Evolutionary conservation across 2,797 vertebrate species (phyloP).

Genomic region (Melanotaenia parkinsoni): DNA sequence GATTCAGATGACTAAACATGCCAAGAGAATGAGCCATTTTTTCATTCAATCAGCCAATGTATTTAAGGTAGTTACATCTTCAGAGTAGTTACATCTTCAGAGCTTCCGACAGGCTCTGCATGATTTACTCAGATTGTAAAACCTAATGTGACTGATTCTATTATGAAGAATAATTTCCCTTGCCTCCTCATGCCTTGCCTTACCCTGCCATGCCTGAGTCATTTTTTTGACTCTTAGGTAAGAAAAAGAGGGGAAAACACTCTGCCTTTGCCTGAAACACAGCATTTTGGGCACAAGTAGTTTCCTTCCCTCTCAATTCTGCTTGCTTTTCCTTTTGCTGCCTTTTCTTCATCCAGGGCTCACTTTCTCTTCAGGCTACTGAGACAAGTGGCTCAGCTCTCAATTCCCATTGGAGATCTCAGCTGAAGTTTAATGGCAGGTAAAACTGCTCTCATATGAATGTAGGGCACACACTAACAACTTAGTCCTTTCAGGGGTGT

Average conservation of each 20-base stretch:
- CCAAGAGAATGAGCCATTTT: constrained; percentile 57
- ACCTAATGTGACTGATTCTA: constrained; percentile 43
- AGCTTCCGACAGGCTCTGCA: constrained; percentile 53
- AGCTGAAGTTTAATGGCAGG: constrained; percentile 62
- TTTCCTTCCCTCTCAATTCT: constrained; percentile 52
- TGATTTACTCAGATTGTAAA: constrained; percentile 63
- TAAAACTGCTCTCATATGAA: constrained; percentile 75
- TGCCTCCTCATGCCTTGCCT: constrained; percentile 67
- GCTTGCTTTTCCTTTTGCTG: constrained; percentile 71
- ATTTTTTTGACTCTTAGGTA: constrained; percentile 45
- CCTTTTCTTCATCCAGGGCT: constrained; percentile 72
- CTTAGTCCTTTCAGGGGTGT: constrained; percentile 65
- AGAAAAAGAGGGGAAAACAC: constrained; percentile 59
- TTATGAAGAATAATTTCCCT: constrained; percentile 48
- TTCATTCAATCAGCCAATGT: constrained; percentile 46
- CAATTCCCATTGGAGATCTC: constrained; percentile 55
- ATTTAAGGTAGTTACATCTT: constrained; percentile 37
- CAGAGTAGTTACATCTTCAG: constrained; percentile 37
- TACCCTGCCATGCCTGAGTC: constrained; percentile 62
- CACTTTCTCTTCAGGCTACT: constrained; percentile 40
- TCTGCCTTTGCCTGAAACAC: constrained; percentile 73
- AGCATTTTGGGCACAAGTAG: constrained; percentile 65
- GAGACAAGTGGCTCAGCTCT: constrained; percentile 50
- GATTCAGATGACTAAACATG: constrained; percentile 38
- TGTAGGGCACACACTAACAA: constrained; percentile 78